A percentile compares a stretch with the other conserved stretches of the same genome.
These are phyloP conservation scores for Mola mola DNA, from an alignment of 2,113 vertebrate genomes.

Conservation along the genomic window DNA sequence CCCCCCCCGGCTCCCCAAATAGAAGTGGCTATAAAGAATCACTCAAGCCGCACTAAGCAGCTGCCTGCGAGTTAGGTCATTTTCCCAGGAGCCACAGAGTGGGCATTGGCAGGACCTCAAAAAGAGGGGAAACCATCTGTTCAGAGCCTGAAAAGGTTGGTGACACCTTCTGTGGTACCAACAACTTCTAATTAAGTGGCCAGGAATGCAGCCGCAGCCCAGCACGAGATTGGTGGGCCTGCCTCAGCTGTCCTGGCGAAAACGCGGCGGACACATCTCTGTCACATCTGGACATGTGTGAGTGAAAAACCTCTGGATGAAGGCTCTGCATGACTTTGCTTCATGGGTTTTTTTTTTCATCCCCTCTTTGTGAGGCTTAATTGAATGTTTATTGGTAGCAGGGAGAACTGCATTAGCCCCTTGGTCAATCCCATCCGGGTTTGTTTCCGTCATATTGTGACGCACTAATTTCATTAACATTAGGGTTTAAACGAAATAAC, in stretches of 20 bases:
- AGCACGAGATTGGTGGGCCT: constrained; percentile 86
- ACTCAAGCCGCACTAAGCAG: constrained; percentile 99
- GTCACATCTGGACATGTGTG: constrained; percentile 67
- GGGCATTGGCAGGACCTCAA: constrained; percentile 98
- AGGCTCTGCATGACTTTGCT: constrained; percentile 24
- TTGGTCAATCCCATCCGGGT: constrained; percentile 67
- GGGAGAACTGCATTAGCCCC: constrained; percentile 59
- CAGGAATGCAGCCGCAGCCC: constrained; percentile 89
- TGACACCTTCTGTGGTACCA: constrained; percentile 99
- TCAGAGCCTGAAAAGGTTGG: constrained; percentile 94
- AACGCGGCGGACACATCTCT: constrained; percentile 80
- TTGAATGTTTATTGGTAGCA: constrained; percentile 68
- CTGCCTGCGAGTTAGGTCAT: constrained; percentile 98
- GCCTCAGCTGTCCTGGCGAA: constrained; percentile 84
- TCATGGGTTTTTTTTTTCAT: constrained; percentile 14
- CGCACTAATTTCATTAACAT: constrained; percentile 77
- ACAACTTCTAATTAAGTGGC: constrained; percentile 98
- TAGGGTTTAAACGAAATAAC: constrained; percentile 74
- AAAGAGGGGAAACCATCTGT: constrained; percentile 98
- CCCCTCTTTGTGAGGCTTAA: constrained; percentile 46
- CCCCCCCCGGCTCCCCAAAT: constrained; percentile 54
- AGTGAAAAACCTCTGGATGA: constrained; percentile 42
- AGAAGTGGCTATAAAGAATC: constrained; percentile 94
- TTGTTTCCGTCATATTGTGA: constrained; percentile 65
- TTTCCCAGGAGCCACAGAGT: constrained; percentile 99